Percentiles rank a stretch among this genome's conserved stretches.
phyloP scores from a whole-genome alignment of 2,113 vertebrate species.

The Pachycephala philippinensis region DNA sequence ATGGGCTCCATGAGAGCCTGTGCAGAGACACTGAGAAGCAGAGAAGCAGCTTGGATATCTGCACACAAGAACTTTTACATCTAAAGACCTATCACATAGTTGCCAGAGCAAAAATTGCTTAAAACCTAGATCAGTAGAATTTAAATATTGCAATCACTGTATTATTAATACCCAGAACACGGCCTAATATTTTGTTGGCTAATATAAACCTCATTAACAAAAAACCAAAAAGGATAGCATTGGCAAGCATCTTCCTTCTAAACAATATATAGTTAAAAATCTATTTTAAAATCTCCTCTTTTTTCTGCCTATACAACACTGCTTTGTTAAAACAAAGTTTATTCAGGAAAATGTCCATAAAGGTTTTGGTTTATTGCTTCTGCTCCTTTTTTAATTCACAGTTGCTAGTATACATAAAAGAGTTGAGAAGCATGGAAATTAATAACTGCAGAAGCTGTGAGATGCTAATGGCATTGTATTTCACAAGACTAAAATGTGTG shows the following conservation, averaged over 20 bases:
- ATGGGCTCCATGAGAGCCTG: not conserved
- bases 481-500: not conserved
- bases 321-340: not conserved
- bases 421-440: conserved; percentile 1
- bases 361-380: not conserved
- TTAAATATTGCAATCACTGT: not conserved
- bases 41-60: not conserved
- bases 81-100: not conserved
- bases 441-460: not conserved
- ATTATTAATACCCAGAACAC: not conserved
- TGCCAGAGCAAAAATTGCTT: not conserved
- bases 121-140: not conserved
- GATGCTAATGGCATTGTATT: conserved; percentile 15
- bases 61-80: not conserved
- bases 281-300: not conserved
- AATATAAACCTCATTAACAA: not conserved
- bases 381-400: conserved; percentile 1
- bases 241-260: not conserved
- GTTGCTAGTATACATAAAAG: not conserved
- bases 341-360: not conserved
- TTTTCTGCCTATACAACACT: not conserved
- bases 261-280: not conserved
- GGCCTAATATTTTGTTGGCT: not conserved
- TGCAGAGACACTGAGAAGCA: not conserved
- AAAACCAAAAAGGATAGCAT: not conserved